Evolutionary conservation across 2,888 invertebrate species (phyloP), one percentile per base, ranked within the genome.

Genomic region (Podotricha telesiphe): DNA sequence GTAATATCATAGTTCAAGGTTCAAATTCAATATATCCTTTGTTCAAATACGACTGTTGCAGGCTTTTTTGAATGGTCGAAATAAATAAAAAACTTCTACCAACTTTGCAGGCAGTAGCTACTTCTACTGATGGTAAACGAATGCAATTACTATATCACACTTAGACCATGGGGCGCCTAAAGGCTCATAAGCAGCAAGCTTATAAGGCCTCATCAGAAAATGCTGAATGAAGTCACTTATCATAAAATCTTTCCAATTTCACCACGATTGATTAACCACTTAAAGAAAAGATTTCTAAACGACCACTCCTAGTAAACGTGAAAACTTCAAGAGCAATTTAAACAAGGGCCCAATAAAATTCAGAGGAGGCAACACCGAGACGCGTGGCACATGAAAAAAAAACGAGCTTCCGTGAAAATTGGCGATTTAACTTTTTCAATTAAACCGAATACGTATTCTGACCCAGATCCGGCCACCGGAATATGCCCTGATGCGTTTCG

Each of bases 371-470:
- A 10, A 34, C 37, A 34, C 73, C 72, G 74, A 75, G 74, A 78
- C 71, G 74, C 56, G 70, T 67, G 68, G 64, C 58, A 68, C 70
- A 70, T 67, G 64, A 71, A 74, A 71, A 76, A 72, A 73, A 71
- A 34, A 53, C 53, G 82, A 81, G 84, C 81, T 85, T 81, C 81
- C 79, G 79, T 82, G 82, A 86, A 84, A 89, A 89, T 86, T 84
- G 82, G 77, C 84, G 86, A 87, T 88, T 88, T 86, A 90, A 91
- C 91, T 91, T 77, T 77, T 77, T 77, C 77, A 77, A 77, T 77
- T 75, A 77, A 74, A 76, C 67, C 70, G 62, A 71, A 74, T 67
- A 55, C 66, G 68, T 76, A 76, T 77, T 74, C 76, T 74, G 76
- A 73, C 73, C 78, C 74, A 75, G 76, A 76, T 73, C 77, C 74